Conservation (phyloP, 2,888 invertebrate species). For the Eristalis pertinax region DNA sequence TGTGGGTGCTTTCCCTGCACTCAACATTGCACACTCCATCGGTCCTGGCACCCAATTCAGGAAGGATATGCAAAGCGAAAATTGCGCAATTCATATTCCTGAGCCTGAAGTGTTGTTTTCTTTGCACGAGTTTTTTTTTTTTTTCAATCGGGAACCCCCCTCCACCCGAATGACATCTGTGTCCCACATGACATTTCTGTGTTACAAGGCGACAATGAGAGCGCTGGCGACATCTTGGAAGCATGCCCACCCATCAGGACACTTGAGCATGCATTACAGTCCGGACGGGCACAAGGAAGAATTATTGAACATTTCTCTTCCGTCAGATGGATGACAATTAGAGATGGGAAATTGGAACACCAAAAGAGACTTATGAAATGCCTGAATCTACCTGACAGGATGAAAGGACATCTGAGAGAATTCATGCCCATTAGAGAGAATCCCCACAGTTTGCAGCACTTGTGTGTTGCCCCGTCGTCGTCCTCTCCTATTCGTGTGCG, state of each 20-base stretch:
- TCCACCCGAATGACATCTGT: conserved; percentile 58
- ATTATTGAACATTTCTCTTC: conserved; percentile 60
- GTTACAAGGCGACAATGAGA: conserved; percentile 41
- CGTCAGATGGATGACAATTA: conserved; percentile 56
- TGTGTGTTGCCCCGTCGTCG: conserved; percentile 7
- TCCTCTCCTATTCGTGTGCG: conserved; percentile 21
- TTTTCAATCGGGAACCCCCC: conserved; percentile 31
- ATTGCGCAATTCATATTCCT: conserved; percentile 33
- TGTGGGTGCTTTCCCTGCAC: background rate
- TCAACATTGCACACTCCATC: background rate
- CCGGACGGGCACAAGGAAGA: conserved; percentile 19
- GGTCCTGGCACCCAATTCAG: conserved; percentile 17
- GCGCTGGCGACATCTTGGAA: conserved; percentile 38
- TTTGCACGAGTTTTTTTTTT: background rate
- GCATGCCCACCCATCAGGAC: conserved; percentile 39
- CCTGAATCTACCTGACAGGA: conserved; percentile 55
- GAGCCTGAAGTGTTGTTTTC: background rate
- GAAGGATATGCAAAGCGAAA: conserved; percentile 16
- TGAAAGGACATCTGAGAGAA: conserved; percentile 52
- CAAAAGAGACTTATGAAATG: conserved; percentile 32
- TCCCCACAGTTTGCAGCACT: conserved; percentile 31
- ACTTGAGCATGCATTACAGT: conserved; percentile 27
- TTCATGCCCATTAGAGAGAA: conserved; percentile 47
- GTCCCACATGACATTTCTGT: conserved; percentile 55
- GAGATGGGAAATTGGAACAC: conserved; percentile 56